Evolutionary conservation across 2,888 invertebrate genomes (phyloP), one percentile per base, ranked within the genome.

Genomic region (Drosophila silvestris): DNA sequence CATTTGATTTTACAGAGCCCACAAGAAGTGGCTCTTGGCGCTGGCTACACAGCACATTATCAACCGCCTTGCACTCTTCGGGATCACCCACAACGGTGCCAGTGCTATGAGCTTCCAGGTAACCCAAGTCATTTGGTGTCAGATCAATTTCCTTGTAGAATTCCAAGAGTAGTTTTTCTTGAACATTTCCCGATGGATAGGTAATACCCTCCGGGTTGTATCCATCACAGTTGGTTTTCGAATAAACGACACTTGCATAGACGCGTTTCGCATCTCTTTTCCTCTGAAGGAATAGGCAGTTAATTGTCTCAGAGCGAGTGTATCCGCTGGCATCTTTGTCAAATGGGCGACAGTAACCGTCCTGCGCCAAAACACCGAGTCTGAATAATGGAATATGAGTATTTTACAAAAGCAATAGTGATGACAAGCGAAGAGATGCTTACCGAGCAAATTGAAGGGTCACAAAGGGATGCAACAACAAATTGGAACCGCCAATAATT

Each of bases 1-100:
- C 95, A 93, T 98, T 99, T 0, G 98, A 98, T 92, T 99, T 99
- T 39, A 98, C 96, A 0, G 98, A 97, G 2, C 99, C 99, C 70
- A 99, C 96, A 58, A 95, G 93, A 0, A 98, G 94, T 0, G 98
- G 96, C 0, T 95, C 96, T 0, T 94, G 95, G n/a, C 98, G 95
- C 30, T 95, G 95, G 6, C 95, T 94, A 89, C 97, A 97, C 92
- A 98, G 96, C 39, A 97, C 95, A 81, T 96, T 96, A 58, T 97
- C 96, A 59, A 99, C 95, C 0, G 97, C 97, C 81, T 96, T 94
- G 66, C 98, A 94, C 93, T 99, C 99, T 92, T 98, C 98, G 0
- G 98, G 98, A 94, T 99, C 99, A 26, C 99, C 98, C 4, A 97
- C 96, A 76, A 94, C 94, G 0, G 97, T 97, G 0, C 97, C 97